These are phyloP conservation scores for Cisticola juncidis DNA, from an alignment of 2,113 vertebrate genomes.

Conservation along the genomic window DNA sequence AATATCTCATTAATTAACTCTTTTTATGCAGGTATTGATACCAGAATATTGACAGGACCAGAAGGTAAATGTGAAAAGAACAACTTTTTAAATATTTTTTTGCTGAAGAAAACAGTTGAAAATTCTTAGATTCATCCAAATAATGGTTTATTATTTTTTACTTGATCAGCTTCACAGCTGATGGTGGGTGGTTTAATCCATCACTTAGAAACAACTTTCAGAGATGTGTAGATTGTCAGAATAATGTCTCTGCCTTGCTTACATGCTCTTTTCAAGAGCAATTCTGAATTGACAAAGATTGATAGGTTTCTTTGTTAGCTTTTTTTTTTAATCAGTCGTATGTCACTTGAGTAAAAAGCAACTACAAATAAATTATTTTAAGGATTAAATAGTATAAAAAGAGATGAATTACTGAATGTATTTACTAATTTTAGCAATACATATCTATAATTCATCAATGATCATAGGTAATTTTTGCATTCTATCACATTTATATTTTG, in stretches of 20 bases:
- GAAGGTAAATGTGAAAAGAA: background rate
- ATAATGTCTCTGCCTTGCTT: background rate
- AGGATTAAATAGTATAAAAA: background rate
- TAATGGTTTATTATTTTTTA: background rate
- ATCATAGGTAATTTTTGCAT: background rate
- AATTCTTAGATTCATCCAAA: background rate
- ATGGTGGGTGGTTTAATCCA: background rate
- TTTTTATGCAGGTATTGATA: background rate
- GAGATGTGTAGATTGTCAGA: background rate
- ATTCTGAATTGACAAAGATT: conserved; percentile 16
- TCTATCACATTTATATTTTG: background rate
- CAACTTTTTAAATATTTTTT: background rate
- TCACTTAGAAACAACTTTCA: background rate
- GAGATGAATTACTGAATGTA: background rate
- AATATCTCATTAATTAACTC: background rate
- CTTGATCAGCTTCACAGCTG: background rate
- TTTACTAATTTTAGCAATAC: background rate
- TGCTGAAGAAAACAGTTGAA: background rate
- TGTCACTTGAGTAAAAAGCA: background rate
- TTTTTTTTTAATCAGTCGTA: background rate
- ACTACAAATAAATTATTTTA: background rate
- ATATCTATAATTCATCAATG: background rate
- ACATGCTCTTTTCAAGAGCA: background rate
- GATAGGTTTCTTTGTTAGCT: background rate
- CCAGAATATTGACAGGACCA: background rate